Conservation (phyloP, 2,888 invertebrate species). For the Fissipunctia ypsillon region DNA sequence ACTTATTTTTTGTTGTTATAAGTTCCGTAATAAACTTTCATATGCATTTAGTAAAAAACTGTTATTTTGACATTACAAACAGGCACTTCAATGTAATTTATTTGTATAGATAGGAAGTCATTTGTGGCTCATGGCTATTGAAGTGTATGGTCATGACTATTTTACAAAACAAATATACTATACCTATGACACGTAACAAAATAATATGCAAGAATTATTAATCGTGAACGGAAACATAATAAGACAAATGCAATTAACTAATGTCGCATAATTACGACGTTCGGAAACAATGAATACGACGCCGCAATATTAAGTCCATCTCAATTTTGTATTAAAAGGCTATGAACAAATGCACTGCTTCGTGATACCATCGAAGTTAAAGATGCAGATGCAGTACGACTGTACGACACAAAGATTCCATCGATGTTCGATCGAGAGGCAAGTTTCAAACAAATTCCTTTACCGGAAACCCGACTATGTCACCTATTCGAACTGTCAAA, state of each 20-base stretch:
- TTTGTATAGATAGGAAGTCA: neutral
- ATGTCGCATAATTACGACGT: slow-evolving; percentile 27
- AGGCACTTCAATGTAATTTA: neutral
- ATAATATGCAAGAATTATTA: slow-evolving; percentile 12
- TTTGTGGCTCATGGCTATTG: neutral
- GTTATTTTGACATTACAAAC: neutral
- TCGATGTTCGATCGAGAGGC: neutral
- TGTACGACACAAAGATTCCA: neutral
- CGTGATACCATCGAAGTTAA: neutral
- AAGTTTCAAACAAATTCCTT: neutral
- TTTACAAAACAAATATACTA: neutral
- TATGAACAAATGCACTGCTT: slow-evolving; percentile 4
- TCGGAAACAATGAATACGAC: slow-evolving; percentile 32
- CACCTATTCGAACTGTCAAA: too few species aligned
- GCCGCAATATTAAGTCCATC: slow-evolving; percentile 6
- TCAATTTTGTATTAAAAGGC: neutral
- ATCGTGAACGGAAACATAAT: slow-evolving; percentile 22
- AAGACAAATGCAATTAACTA: slow-evolving; percentile 17
- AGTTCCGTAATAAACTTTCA: too few species aligned
- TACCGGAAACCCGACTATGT: too few species aligned
- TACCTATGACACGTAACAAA: neutral
- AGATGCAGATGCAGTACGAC: neutral
- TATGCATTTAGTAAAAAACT: too few species aligned
- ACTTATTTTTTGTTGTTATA: too few species aligned
- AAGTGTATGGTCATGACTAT: neutral